Conservation (phyloP, 1,140 invertebrate species). For the Gryllus bimaculatus region DNA sequence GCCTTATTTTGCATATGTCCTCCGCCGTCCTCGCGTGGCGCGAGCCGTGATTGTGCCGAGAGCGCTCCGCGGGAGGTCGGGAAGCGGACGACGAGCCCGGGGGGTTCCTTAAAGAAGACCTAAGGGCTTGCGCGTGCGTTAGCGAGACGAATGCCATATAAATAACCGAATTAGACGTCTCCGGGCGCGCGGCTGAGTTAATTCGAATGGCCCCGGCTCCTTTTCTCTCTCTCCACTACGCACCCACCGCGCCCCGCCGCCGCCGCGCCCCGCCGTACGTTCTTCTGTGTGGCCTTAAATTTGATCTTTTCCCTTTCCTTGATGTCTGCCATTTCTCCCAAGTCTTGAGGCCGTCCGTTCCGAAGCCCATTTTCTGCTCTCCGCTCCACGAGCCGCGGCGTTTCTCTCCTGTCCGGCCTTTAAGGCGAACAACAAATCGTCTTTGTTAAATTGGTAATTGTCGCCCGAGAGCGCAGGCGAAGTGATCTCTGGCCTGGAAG, state of each 20-base stretch:
- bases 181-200: not conserved
- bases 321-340: conserved; percentile 15
- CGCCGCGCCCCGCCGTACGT: too few relatives aligned
- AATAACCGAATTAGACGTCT: conserved; percentile 4
- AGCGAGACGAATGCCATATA: not conserved
- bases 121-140: not conserved
- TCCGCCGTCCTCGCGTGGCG: too few relatives aligned
- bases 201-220: not conserved
- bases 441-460: conserved; percentile 25
- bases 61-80: too few relatives aligned
- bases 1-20: too few relatives aligned
- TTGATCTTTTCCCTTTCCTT: conserved; percentile 15
- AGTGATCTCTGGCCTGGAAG: conserved; percentile 20
- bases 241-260: not conserved
- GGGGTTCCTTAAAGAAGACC: too few relatives aligned
- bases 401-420: conserved; percentile 17
- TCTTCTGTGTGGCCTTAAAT: conserved; percentile 7
- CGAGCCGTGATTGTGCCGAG: too few relatives aligned
- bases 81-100: too few relatives aligned
- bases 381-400: not conserved
- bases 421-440: conserved; percentile 22
- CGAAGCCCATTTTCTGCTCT: conserved; percentile 15
- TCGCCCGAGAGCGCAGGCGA: conserved; percentile 19
- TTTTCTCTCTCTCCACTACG: not conserved
- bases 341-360: conserved; percentile 10